These are phyloP conservation scores for Sebastes vulpes DNA, from an alignment of 2,797 vertebrate species.

Conservation along the genomic window DNA sequence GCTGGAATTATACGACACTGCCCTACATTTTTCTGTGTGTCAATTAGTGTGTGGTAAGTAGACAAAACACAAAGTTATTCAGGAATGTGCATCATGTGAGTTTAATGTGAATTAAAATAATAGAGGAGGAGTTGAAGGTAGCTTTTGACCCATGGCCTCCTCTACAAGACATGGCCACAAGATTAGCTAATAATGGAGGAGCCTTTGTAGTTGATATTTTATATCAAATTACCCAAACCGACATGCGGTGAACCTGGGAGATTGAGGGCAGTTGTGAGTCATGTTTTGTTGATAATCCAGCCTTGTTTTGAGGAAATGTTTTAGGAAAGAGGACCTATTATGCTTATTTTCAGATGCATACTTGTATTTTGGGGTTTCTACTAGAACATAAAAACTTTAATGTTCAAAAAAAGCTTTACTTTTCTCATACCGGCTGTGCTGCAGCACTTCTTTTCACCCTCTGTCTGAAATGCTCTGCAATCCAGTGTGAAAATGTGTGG, in stretches of 20 bases:
- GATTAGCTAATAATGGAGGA: background rate
- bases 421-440: no score
- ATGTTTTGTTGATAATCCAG: background rate
- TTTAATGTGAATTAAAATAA: background rate
- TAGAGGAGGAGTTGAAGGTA: background rate
- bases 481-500: background rate
- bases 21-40: background rate
- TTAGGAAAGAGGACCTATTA: background rate
- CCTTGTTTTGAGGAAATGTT: background rate
- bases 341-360: no score
- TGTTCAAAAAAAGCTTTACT: no score
- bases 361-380: no score
- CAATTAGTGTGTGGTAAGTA: background rate
- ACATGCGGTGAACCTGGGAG: background rate
- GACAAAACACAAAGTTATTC: background rate
- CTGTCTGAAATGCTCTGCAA: background rate
- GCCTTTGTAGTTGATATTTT: background rate
- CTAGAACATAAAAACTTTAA: no score
- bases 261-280: background rate
- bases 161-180: background rate
- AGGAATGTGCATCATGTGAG: background rate
- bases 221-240: background rate
- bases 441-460: no score
- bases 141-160: background rate
- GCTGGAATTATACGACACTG: background rate